Conservation (phyloP, 2,888 invertebrate genomes). For the Macaria notata region DNA sequence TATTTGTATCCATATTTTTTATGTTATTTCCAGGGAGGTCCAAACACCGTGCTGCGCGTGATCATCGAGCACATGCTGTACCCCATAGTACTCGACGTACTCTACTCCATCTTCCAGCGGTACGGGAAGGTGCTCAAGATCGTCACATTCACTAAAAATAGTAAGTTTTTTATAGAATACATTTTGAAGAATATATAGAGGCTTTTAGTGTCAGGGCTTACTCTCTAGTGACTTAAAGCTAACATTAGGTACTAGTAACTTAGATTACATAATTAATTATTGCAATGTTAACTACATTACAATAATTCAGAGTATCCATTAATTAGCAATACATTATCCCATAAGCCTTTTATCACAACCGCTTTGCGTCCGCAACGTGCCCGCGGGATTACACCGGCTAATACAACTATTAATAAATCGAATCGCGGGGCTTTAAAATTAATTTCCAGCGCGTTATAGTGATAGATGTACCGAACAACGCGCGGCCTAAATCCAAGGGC, state of each 20-base stretch:
- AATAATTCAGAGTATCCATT: conserved; percentile 45
- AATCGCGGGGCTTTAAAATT: conserved; percentile 62
- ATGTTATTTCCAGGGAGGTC: conserved; percentile 88
- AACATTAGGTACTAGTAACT: too few species aligned
- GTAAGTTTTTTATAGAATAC: conserved; percentile 83
- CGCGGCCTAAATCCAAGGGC: conserved; percentile 76
- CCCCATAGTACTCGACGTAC: conserved; percentile 98
- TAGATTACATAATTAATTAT: too few species aligned
- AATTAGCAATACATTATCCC: conserved; percentile 51
- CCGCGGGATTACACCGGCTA: conserved; percentile 55
- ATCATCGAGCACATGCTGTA: conserved; percentile 99
- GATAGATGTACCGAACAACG: conserved; percentile 77
- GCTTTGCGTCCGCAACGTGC: conserved; percentile 47
- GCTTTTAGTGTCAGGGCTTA: too few species aligned
- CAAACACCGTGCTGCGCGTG: conserved; percentile 97
- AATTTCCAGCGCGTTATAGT: conserved; percentile 57
- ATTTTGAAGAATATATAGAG: too few species aligned
- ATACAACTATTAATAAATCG: conserved; percentile 69
- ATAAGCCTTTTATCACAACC: conserved; percentile 59
- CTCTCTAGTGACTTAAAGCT: too few species aligned
- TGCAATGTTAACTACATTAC: neutral
- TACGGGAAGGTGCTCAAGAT: conserved; percentile 99
- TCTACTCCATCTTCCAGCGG: conserved; percentile 98
- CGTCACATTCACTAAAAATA: conserved; percentile 99
- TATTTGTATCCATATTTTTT: too few species aligned